These are phyloP conservation scores for Pongo pygmaeus DNA, from an alignment of 2,113 vertebrate species.

Conservation along the genomic window DNA sequence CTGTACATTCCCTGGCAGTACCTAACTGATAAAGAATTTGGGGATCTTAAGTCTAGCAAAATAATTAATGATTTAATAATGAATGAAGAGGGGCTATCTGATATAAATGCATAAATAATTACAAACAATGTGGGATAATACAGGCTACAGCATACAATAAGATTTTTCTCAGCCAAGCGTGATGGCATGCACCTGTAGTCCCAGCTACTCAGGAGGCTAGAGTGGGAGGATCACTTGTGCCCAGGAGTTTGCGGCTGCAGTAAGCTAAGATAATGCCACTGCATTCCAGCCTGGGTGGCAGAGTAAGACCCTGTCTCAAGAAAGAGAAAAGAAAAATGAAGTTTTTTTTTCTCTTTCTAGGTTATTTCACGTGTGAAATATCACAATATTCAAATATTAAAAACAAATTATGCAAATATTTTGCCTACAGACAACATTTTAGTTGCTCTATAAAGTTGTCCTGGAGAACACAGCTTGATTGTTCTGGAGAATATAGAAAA, in stretches of 20 bases:
- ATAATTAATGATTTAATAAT: constrained; percentile 1
- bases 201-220: no score
- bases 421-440: not conserved
- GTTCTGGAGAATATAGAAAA: not conserved
- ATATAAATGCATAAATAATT: not conserved
- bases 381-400: not conserved
- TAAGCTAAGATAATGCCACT: no score
- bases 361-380: not conserved
- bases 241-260: no score
- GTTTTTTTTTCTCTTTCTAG: not conserved
- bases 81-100: not conserved
- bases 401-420: not conserved
- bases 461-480: not conserved
- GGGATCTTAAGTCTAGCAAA: not conserved
- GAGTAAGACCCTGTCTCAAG: no score
- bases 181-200: no score
- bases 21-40: not conserved
- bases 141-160: not conserved
- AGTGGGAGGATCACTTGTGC: no score
- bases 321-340: no score
- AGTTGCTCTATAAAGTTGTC: not conserved
- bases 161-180: not conserved
- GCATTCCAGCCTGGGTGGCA: no score
- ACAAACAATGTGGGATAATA: not conserved
- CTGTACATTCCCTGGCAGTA: not conserved